These are phyloP conservation scores for Apis cerana DNA, from an alignment of 1,140 invertebrate species.

Conservation along the genomic window DNA sequence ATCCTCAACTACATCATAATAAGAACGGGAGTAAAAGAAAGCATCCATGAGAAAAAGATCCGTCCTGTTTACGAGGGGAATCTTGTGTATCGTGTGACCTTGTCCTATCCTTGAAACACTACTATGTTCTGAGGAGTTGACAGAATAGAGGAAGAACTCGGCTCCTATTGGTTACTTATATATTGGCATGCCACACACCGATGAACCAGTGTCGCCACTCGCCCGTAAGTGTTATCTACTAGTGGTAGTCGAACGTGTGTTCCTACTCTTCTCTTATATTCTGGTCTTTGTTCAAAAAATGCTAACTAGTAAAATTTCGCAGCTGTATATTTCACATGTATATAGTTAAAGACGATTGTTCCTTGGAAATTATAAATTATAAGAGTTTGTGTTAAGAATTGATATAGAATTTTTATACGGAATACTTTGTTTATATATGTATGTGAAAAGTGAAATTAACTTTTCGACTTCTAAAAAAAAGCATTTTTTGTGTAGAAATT, in stretches of 20 bases:
- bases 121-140: background rate
- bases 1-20: background rate
- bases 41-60: background rate
- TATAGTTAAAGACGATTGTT: slow-evolving; percentile 10
- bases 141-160: slow-evolving; percentile 5
- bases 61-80: background rate
- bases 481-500: background rate
- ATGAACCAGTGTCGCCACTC: background rate
- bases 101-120: background rate
- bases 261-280: background rate
- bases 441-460: background rate
- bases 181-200: background rate
- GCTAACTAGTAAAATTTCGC: background rate
- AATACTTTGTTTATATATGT: background rate
- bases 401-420: background rate
- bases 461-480: background rate
- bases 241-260: background rate
- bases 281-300: background rate
- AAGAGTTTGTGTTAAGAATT: background rate
- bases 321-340: background rate
- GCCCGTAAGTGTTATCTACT: background rate
- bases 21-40: background rate
- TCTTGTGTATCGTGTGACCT: background rate
- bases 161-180: background rate
- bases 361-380: background rate